Evolutionary conservation across 2,113 vertebrate genomes (phyloP).

Genomic region (Phasianus colchicus): DNA sequence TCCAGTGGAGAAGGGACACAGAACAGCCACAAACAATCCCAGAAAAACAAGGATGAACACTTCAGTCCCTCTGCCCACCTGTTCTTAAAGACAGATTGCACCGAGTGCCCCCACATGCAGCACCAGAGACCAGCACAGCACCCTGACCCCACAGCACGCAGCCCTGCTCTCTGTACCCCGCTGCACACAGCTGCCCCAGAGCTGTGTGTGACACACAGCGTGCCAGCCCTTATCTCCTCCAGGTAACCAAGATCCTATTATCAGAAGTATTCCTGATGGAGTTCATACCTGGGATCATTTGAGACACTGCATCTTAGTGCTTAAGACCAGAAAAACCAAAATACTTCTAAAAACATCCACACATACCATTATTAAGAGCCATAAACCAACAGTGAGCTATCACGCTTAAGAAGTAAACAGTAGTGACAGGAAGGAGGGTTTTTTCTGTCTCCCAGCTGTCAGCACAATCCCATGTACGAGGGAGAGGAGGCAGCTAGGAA

Average conservation of each 20-base stretch:
- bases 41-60: not conserved
- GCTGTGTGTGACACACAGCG: conserved; percentile 13
- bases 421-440: not conserved
- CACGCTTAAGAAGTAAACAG: not conserved
- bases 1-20: not conserved
- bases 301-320: not conserved
- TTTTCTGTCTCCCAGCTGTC: rapidly evolving
- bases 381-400: not conserved
- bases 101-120: not conserved
- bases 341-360: not conserved
- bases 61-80: not conserved
- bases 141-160: no score
- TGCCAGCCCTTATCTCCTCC: conserved; percentile 40
- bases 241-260: conserved; percentile 44
- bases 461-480: not conserved
- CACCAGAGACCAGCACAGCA: not conserved
- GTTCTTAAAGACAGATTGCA: not conserved
- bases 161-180: no score
- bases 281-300: not conserved
- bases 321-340: not conserved
- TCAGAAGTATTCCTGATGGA: not conserved
- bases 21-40: not conserved
- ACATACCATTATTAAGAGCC: not conserved
- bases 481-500: not conserved
- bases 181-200: not conserved